Base-by-base conservation (phyloP, 2,888 invertebrate species). In the Hirudinaria manillensis region DNA sequence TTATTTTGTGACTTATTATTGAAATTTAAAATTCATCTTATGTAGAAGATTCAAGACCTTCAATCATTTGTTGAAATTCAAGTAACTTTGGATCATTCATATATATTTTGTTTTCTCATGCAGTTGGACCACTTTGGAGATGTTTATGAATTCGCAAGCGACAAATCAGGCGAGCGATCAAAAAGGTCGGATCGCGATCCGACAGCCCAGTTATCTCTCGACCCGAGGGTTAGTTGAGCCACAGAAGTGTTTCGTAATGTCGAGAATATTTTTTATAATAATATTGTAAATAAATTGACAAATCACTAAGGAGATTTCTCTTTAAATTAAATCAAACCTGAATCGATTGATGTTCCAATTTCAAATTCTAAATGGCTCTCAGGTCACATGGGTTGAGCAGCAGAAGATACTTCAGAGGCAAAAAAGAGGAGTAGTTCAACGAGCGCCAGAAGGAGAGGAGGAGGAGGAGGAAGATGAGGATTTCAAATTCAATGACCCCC, bases 351-450 rank as follows among this genome's bases (percentile, higher is more conserved):
- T 45, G 45, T 70, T 38, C 21, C 27, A 6, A 38, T 4, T 4
- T 36, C 27, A 45, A 45, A 45, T 10, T 45, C 3, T 45, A 34
- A 70, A 36, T 6, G 3, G n/a, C 38, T 16, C 32, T n/a, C 75
- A 84, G 84, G 81, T 83, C 4, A 76, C 75, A 7, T 79, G 79
- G 79, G 83, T 79, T 6, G 82, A 83, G 65, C 83, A 83, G 55
- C 82, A 83, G 75, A 75, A 78, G 32, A 75, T 80, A 4, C 76
- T 83, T 53, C 77, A 75, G n/a, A 74, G 83, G 68, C 81, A 79
- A 56, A 83, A 83, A 66, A 56, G 80, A 51, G 71, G 74, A 6
- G 80, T 82, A 1, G 6, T 83, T 1, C 78, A 83, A 74, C 83
- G 83, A 79, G 1, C 0, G 29, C 13, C 29, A 24, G 21, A 70